Base-by-base conservation (phyloP, 1,140 invertebrate species). In the Parasteatoda tepidariorum region DNA sequence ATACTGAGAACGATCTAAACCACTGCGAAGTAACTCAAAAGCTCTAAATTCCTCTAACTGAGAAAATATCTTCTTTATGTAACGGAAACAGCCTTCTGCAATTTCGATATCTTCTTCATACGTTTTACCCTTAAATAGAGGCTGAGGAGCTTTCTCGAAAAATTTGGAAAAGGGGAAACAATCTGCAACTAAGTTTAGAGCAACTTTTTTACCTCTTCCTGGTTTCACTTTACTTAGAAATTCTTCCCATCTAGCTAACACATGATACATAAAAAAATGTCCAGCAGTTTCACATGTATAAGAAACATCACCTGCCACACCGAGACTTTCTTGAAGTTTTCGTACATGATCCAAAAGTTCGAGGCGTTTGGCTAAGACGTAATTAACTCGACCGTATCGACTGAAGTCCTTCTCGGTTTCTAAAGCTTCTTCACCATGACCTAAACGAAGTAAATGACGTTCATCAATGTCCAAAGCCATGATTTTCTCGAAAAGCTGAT, bases 401-500 rank as follows among this genome's bases (percentile, higher is more conserved):
- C 97, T 98, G 88, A 98, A 99, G 89, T 99, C 97, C 89, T 99
- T 99, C 88, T 99, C 97, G 0, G 98, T 99, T 88, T 99, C 98
- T 7, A 99, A 88, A 2, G 96, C 95, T 89, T 99, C 98, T 90
- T 99, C 98, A 66, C 98, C 98, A 88, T 99, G 98, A 89, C 98
- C 98, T n/a, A 99, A 91, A 94, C 98, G 97, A 34, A 99, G 89
- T 68, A 99, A 90, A 93, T 99, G 98, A 3, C 98, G 90, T 88
- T 99, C 98, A 88, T 99, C 98, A 73, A 99, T 96, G 88, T 99
- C 98, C 55, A 99, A 89, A 6, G 94, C 94, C 90, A 99, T 99
- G 85, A 99, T 99, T 90, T 99, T 99, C 89, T 99, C 98, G 90
- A 99, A 99, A 38, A 99, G 91, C 89, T 99, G 98, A 92, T 99